phyloP scores from a whole-genome alignment of 1,140 invertebrate species.

The Listronotus oregonensis region DNA sequence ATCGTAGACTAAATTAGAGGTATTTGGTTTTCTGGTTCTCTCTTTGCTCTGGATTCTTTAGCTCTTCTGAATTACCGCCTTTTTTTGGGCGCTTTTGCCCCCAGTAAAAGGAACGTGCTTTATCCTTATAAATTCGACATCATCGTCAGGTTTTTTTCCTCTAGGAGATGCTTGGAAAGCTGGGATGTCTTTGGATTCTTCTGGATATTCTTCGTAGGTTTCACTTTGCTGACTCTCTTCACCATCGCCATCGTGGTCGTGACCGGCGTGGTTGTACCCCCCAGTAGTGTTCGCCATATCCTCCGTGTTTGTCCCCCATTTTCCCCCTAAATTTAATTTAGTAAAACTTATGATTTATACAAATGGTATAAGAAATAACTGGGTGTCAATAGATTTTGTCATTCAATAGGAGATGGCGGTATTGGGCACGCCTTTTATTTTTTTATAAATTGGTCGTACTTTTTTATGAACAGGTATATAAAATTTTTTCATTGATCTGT shows the following conservation, averaged over 20 bases:
- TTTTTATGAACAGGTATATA: no score
- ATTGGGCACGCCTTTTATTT: no score
- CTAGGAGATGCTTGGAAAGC: conserved; percentile 18
- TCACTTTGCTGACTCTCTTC: conserved; percentile 45
- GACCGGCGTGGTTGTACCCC: conserved; percentile 77
- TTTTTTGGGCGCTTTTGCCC: conserved; percentile 41
- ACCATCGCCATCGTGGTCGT: conserved; percentile 47
- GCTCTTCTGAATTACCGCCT: conserved; percentile 48
- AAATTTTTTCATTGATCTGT: no score
- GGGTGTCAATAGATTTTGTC: no score
- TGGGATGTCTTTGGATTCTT: conserved; percentile 35
- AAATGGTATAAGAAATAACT: no score
- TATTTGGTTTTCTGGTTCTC: conserved; percentile 21
- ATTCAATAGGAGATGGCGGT: no score
- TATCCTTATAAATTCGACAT: conserved; percentile 50
- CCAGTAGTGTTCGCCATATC: conserved; percentile 89
- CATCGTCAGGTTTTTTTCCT: conserved; percentile 42
- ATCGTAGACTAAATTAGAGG: conserved; percentile 35
- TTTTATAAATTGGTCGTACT: no score
- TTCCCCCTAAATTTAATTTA: conserved; percentile 65
- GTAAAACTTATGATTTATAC: no score
- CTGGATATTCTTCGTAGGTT: conserved; percentile 40
- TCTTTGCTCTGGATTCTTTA: conserved; percentile 41
- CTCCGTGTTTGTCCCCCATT: conserved; percentile 84
- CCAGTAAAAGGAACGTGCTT: conserved; percentile 39